These are phyloP conservation scores for Alca torda DNA, from an alignment of 2,797 vertebrate species.

Conservation along the genomic window DNA sequence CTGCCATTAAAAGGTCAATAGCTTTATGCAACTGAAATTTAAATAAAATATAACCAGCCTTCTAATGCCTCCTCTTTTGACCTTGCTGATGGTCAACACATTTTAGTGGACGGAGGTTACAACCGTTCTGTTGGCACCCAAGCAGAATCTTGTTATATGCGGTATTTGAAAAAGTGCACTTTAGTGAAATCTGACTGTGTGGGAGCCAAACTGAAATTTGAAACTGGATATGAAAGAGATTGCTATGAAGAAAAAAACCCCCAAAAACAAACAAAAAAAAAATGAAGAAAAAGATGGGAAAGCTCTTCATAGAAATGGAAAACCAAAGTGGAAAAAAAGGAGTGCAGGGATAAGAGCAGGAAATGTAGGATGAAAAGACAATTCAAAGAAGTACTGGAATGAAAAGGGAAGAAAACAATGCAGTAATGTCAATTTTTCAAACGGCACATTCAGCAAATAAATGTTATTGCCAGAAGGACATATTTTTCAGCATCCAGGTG, in stretches of 20 bases:
- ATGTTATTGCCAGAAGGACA: neutral
- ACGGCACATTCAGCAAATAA: neutral
- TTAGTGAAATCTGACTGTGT: neutral
- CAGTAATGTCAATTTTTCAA: neutral
- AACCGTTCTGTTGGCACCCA: neutral
- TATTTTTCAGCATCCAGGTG: neutral
- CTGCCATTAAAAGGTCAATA: neutral
- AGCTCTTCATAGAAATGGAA: neutral
- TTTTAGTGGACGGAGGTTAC: neutral
- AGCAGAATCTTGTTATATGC: neutral
- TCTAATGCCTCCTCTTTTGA: neutral
- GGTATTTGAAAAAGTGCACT: neutral
- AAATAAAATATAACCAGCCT: neutral
- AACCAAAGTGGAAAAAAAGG: neutral
- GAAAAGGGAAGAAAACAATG: neutral
- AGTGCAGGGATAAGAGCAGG: neutral
- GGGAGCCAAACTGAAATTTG: neutral
- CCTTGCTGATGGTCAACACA: neutral
- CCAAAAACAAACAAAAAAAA: too few species aligned
- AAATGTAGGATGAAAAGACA: neutral
- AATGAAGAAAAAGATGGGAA: neutral
- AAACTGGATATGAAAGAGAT: neutral
- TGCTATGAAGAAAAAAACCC: neutral
- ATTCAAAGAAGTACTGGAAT: neutral
- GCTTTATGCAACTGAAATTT: neutral